Percentiles rank a stretch among this genome's conserved stretches.
Conservation (phyloP, 2,888 invertebrate species). For the Criorhina ranunculi region DNA sequence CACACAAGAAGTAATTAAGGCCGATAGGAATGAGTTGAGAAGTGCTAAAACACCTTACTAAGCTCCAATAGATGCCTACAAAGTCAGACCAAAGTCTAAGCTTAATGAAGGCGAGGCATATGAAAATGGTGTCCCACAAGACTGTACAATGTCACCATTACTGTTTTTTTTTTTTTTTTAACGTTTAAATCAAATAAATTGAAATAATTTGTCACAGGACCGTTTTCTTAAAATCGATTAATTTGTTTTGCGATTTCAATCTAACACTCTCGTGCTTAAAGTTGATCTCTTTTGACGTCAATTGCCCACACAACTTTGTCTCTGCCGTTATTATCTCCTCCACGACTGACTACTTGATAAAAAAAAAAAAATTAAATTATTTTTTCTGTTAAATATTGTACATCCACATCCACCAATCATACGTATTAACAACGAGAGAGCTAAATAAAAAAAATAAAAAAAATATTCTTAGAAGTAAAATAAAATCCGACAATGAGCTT, state of each 20-base stretch:
- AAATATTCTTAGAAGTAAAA: slow-evolving; percentile 15
- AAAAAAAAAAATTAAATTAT: neutral
- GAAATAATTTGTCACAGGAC: too few species aligned
- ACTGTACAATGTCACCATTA: too few species aligned
- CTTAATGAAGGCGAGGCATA: too few species aligned
- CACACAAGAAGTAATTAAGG: too few species aligned
- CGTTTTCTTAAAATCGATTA: neutral
- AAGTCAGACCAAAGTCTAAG: too few species aligned
- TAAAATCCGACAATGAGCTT: slow-evolving; percentile 58
- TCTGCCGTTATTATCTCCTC: neutral
- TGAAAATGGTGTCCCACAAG: too few species aligned
- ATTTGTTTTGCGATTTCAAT: neutral
- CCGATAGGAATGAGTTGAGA: too few species aligned
- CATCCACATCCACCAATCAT: neutral
- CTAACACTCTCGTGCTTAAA: neutral
- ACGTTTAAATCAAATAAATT: too few species aligned
- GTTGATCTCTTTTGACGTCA: slow-evolving; percentile 14
- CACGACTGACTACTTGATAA: neutral
- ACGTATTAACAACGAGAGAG: slow-evolving; percentile 10
- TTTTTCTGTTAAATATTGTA: slow-evolving; percentile 6
- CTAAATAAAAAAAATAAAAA: neutral
- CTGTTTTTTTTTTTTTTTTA: too few species aligned
- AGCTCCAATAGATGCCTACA: too few species aligned
- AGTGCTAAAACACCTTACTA: too few species aligned
- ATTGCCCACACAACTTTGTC: neutral